Conservation (phyloP, 2,888 invertebrate genomes). For the Deilephila porcellus region DNA sequence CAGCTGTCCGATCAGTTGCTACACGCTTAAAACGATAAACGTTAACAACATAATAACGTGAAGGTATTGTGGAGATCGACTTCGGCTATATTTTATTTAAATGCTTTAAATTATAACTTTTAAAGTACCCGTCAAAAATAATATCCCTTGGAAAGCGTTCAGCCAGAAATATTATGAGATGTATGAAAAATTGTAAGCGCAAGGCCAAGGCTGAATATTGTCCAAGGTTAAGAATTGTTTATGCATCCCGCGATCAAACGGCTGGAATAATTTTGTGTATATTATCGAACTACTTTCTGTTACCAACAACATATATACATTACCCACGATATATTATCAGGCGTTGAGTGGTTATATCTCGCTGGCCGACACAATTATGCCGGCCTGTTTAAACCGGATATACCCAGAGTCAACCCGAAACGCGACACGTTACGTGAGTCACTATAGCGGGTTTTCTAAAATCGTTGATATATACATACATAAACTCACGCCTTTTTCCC, state of each 20-base stretch:
- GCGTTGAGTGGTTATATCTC: no score
- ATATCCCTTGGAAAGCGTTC: not conserved
- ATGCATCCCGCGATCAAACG: slow-evolving; percentile 48
- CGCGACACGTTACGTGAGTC: no score
- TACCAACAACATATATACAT: slow-evolving; percentile 3
- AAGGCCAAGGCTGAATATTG: slow-evolving; percentile 57
- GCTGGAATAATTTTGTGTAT: slow-evolving; percentile 40
- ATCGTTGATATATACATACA: no score
- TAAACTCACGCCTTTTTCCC: no score
- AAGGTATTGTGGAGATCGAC: slow-evolving; percentile 6
- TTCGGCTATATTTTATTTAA: slow-evolving; percentile 12
- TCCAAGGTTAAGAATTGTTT: slow-evolving; percentile 45
- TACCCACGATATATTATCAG: not conserved
- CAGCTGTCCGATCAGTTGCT: slow-evolving; percentile 11
- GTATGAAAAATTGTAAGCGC: slow-evolving; percentile 38
- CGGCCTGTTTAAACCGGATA: no score
- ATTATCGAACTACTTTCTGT: slow-evolving; percentile 21
- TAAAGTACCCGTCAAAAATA: not conserved
- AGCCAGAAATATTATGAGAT: not conserved
- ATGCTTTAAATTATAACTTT: slow-evolving; percentile 1
- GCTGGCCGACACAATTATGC: no score
- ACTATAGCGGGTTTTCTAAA: no score
- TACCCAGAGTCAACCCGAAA: no score
- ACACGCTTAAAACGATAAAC: not conserved
- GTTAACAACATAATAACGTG: slow-evolving; percentile 21